Evolutionary conservation across 2,113 vertebrate genomes (phyloP).

Genomic region (Calypte anna): DNA sequence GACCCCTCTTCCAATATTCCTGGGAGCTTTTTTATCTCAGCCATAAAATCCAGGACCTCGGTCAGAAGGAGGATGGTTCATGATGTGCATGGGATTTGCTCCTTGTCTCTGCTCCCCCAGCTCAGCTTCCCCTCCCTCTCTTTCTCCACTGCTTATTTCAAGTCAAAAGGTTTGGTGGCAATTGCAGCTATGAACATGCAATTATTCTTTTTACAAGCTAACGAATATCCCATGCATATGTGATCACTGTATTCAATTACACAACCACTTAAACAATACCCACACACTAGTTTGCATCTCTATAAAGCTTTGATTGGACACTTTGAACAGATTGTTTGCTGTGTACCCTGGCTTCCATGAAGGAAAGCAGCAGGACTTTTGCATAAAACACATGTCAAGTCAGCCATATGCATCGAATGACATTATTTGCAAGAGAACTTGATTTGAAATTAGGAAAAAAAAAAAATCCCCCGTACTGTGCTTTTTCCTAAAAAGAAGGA

Average conservation of each 20-base stretch:
- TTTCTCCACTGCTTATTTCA: neutral
- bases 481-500: neutral
- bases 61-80: neutral
- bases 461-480: neutral
- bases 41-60: neutral
- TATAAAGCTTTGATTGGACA: constrained; percentile 8
- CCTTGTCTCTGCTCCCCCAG: neutral
- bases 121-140: neutral
- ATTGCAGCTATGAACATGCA: neutral
- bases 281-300: constrained; percentile 21
- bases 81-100: neutral
- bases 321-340: constrained; percentile 23
- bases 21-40: neutral
- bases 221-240: neutral
- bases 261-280: constrained; percentile 20
- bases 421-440: neutral
- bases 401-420: neutral
- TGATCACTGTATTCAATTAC: constrained; percentile 12
- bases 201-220: constrained; percentile 24
- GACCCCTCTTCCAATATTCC: neutral
- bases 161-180: neutral
- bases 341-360: neutral
- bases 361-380: constrained; percentile 6
- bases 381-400: neutral
- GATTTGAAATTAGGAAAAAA: neutral